Percentiles rank a stretch among this genome's conserved stretches.
These are phyloP conservation scores for Cheiracanthium punctorium DNA, from an alignment of 2,888 invertebrate genomes.

Conservation along the genomic window DNA sequence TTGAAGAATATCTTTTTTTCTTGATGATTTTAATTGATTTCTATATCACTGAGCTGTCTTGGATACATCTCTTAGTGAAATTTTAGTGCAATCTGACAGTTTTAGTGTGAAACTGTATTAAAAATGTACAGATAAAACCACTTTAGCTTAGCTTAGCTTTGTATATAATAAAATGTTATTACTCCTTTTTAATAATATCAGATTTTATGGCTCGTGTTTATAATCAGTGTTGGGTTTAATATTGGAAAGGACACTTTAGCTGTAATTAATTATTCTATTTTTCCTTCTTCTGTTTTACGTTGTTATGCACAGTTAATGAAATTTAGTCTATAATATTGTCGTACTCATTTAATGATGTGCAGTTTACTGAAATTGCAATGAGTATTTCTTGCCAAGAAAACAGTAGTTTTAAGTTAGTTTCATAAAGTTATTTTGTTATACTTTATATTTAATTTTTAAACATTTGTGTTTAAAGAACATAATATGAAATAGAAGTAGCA, in stretches of 20 bases:
- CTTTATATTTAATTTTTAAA: too few relatives aligned
- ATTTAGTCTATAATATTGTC: neutral
- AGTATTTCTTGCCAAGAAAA: too few relatives aligned
- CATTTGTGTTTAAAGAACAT: too few relatives aligned
- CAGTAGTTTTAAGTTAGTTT: too few relatives aligned
- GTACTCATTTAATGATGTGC: neutral
- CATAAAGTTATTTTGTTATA: too few relatives aligned
- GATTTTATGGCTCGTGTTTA: conserved; percentile 64
- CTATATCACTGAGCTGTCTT: conserved; percentile 11
- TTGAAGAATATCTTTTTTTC: neutral
- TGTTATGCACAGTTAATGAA: neutral
- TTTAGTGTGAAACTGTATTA: conserved; percentile 54
- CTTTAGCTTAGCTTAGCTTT: conserved; percentile 55
- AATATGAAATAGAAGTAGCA: too few relatives aligned
- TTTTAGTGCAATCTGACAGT: conserved; percentile 52
- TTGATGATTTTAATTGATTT: conserved; percentile 12
- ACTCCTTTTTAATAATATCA: conserved; percentile 57
- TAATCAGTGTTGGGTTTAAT: conserved; percentile 35
- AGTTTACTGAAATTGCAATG: neutral
- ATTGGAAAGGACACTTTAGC: conserved; percentile 15
- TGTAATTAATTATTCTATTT: neutral
- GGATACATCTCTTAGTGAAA: conserved; percentile 29
- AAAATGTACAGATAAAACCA: conserved; percentile 57
- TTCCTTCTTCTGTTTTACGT: neutral
- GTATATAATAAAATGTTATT: conserved; percentile 63